Evolutionary conservation across 2,888 invertebrate species (phyloP), one percentile per base, ranked within the genome.

Genomic region (Apamea sordens): DNA sequence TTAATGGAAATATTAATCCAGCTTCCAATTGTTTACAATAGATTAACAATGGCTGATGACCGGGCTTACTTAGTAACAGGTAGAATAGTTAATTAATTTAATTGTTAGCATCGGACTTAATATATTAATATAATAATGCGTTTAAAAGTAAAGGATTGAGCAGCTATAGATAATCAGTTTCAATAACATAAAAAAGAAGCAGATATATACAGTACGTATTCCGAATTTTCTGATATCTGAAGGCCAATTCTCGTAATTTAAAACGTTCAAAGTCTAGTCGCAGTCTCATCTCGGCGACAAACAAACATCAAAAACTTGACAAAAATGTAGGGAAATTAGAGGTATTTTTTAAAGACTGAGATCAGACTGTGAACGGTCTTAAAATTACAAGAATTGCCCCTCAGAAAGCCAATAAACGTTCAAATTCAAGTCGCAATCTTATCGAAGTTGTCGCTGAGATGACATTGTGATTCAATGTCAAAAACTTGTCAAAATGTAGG

Each of bases 1-100:
- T 32, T 86, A 83, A 84, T 84, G 78, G 78, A 84, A 83, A 77
- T 83, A 83, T 77, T 83, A 86, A 73, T 67, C 65, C 59, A 53
- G 56, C 53, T 69, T 68, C 41, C 53, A 56, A 67, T 63, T 77
- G 83, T 77, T 86, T 83, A 67, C 70, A 73, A 67, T 65, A 72
- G 72, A 77, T 82, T 70, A 83, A 47, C 32, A 61, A 64, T 63
- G 44, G 41, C 47, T 77, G 72, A 86, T 83, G 64, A 73, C 77
- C 77, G 8, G 24, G 15, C 21, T 84, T 67, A 41, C 11, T 44
- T 8, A 13, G 56, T n/a, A 5, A 41, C 18, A 44, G 18, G 24
- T 18, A 15, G 24, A 47, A 47, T 24, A 28, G 41, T n/a, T 18
- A 36, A 56, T 18, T 61, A 21, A 6, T 61, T 32, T 10, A 15